phyloP scores from a whole-genome alignment of 1,140 invertebrate genomes.

The Acromyrmex heyeri region DNA sequence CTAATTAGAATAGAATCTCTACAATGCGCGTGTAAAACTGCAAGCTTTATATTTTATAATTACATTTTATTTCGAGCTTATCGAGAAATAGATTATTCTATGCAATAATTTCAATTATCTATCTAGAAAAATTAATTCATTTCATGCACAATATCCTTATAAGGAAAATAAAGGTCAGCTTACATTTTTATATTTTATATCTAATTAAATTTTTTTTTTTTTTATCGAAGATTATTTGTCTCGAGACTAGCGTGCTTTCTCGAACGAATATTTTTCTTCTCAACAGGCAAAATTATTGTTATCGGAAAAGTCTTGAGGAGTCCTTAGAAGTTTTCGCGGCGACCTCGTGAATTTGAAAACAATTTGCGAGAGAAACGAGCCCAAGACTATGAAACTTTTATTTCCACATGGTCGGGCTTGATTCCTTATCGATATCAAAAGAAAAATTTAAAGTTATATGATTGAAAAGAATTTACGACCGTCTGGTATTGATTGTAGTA shows the following conservation, averaged over 20 bases:
- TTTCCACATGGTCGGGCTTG: neutral
- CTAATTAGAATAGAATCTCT: conserved; percentile 1
- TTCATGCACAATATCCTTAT: neutral
- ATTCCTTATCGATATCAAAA: conserved; percentile 28
- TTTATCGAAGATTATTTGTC: neutral
- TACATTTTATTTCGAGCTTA: neutral
- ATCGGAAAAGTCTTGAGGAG: conserved; percentile 25
- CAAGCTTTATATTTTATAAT: neutral
- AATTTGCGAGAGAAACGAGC: conserved; percentile 46
- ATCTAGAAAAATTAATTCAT: neutral
- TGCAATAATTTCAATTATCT: neutral
- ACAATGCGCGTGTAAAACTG: neutral
- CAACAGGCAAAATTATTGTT: conserved; percentile 30
- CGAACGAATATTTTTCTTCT: conserved; percentile 21
- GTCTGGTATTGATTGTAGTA: conserved; percentile 16
- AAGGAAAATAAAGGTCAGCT: neutral
- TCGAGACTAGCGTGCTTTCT: neutral
- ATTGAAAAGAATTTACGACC: neutral
- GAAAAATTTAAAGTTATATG: conserved; percentile 44
- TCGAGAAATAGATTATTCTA: neutral
- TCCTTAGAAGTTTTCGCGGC: conserved; percentile 2
- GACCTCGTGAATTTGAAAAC: conserved; percentile 35
- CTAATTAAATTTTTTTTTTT: neutral
- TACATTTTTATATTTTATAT: neutral
- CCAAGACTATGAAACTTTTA: conserved; percentile 24